Evolutionary conservation across 2,888 invertebrate genomes (phyloP), one percentile per base, ranked within the genome.

Genomic region (Nephrotoma appendiculata): DNA sequence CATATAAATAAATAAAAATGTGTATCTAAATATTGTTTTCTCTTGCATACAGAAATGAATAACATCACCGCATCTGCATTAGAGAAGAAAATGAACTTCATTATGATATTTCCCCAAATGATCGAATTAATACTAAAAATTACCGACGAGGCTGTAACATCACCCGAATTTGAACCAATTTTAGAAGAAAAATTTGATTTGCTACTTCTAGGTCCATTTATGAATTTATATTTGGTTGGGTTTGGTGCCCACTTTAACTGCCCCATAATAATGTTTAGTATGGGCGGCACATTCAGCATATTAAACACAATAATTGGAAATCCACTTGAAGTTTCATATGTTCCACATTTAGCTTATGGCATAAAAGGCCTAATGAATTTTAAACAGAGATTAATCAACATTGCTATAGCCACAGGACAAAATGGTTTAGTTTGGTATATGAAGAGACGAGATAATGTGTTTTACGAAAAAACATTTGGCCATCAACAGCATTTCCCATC

Each of bases 151-250:
- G n/a, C 6, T 84, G 42, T 44, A 85, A 41, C 15, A 71, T 85
- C 48, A 86, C 42, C 86, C 45, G 15, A 41, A 86, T 86, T 86
- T 86, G 84, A 83, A 86, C 41, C 43, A 44, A 19, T n/a, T 87
- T 15, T 84, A 19, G 86, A 87, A 45, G 87, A 87, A 52, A 42
- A 83, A n/a, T 88, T 88, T 87, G 88, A 88, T 86, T 87, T 88
- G 45, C 83, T 87, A 0, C 42, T 88, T 6, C n/a, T 87, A 11
- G 88, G 87, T 7, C 86, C 48, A 19, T 86, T 87, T 41, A 42
- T 87, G 19, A 87, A 87, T 83, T 45, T 85, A n/a, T 86, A 84
- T 41, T 19, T 57, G n/a, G 11, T 87, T 6, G 83, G 83, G 41
- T 42, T 83, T 41, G 83, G 83, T 9, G 83, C 83, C 1, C 83